These are phyloP conservation scores for Eucera pruinosa DNA, from an alignment of 2,888 invertebrate species.

Conservation along the genomic window DNA sequence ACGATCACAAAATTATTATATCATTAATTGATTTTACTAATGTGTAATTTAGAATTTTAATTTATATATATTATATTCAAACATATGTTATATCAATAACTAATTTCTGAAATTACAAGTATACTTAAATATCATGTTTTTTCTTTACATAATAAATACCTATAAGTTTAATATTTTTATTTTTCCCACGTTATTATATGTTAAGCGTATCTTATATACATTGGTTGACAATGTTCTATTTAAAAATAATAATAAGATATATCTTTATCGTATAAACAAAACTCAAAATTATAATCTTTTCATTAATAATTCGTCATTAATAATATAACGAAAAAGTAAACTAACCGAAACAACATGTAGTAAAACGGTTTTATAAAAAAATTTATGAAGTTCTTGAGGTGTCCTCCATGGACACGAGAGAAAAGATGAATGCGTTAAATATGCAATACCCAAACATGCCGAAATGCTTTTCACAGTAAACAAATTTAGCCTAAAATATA, in stretches of 20 bases:
- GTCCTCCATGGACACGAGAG: slow-evolving; percentile 73
- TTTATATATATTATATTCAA: neutral
- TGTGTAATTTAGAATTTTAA: neutral
- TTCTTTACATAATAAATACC: no score
- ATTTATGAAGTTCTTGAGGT: slow-evolving; percentile 70
- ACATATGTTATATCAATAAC: no score
- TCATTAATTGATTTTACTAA: no score
- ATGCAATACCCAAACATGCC: slow-evolving; percentile 75
- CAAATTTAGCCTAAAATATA: slow-evolving; percentile 67
- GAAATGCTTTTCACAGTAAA: slow-evolving; percentile 73
- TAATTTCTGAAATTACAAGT: no score
- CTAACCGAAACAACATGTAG: slow-evolving; percentile 76
- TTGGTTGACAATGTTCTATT: no score
- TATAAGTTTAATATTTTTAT: no score
- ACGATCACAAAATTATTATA: no score
- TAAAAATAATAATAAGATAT: no score
- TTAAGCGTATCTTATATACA: no score
- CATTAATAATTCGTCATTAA: neutral
- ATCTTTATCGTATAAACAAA: neutral
- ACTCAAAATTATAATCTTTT: no score
- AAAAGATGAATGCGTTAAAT: slow-evolving; percentile 74
- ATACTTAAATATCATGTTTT: no score
- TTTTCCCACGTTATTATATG: no score
- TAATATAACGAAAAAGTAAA: slow-evolving; percentile 24
- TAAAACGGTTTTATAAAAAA: slow-evolving; percentile 73